Conservation (phyloP, 2,797 vertebrate species). For the Falco peregrinus region DNA sequence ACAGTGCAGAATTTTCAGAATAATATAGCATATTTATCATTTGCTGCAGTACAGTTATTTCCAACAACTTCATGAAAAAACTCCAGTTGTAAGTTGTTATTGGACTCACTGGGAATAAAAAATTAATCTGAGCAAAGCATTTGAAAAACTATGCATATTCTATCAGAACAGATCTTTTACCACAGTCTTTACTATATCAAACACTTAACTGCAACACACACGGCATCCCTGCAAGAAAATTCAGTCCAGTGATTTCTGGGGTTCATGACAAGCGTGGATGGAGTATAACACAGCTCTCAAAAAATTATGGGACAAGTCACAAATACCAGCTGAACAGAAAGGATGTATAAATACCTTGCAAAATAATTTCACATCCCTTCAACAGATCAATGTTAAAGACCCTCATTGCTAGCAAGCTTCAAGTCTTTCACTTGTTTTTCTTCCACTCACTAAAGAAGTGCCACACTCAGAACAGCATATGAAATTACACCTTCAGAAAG, state of each 20-base stretch:
- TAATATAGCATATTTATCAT: not conserved
- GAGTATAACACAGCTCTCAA: not conserved
- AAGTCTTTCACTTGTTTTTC: not conserved
- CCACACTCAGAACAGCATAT: rapidly evolving
- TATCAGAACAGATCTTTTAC: not conserved
- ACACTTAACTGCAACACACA: not conserved
- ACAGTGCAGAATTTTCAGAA: not conserved
- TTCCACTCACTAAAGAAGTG: not conserved
- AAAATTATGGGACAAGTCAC: not conserved
- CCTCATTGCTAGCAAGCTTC: not conserved
- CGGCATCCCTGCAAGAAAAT: not conserved
- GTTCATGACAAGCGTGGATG: not conserved
- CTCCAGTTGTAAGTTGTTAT: not conserved
- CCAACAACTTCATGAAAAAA: constrained; percentile 44
- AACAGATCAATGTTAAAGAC: not conserved
- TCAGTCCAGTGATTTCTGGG: not conserved
- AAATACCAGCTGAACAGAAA: not conserved
- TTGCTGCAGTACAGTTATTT: constrained; percentile 4
- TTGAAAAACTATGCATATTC: constrained; percentile 10
- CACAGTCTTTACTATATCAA: not conserved
- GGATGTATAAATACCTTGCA: not conserved
- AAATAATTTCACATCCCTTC: not conserved
- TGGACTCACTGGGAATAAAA: constrained; percentile 18
- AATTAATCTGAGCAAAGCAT: not conserved
- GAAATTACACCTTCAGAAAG: not conserved